Percentiles rank a stretch among this genome's conserved stretches.
Evolutionary conservation across 2,888 invertebrate species (phyloP).

Genomic region (Mesorhabditis sp.): DNA sequence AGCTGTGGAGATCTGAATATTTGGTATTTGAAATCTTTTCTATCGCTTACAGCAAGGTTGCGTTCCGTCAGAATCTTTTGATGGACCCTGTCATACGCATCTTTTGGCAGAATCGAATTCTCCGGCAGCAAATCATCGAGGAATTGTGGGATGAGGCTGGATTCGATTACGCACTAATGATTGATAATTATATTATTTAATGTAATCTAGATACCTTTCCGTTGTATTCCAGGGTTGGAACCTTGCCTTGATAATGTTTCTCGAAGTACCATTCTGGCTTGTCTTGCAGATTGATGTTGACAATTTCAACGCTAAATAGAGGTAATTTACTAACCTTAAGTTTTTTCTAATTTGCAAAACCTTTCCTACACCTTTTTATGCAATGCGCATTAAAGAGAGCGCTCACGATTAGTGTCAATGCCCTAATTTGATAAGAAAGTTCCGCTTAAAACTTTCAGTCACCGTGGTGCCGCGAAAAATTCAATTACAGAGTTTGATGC

Average conservation of each 20-base stretch:
- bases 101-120: constrained; percentile 67
- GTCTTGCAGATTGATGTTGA: constrained; percentile 58
- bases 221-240: constrained; percentile 72
- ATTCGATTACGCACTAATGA: constrained; percentile 70
- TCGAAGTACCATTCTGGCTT: constrained; percentile 76
- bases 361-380: neutral
- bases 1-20: constrained; percentile 22
- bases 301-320: constrained; percentile 29
- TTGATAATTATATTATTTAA: neutral
- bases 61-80: constrained; percentile 72
- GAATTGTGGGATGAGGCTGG: constrained; percentile 75
- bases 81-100: constrained; percentile 70
- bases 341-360: neutral
- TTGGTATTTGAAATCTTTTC: neutral
- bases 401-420: neutral
- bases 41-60: constrained; percentile 59
- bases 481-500: too few species aligned
- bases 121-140: constrained; percentile 75
- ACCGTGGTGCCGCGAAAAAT: too few species aligned
- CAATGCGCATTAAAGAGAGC: constrained; percentile 8
- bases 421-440: too few species aligned
- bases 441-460: too few species aligned
- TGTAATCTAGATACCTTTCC: constrained; percentile 18
- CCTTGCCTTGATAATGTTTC: constrained; percentile 64
- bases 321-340: constrained; percentile 32